These are phyloP conservation scores for Osmoderma eremita DNA, from an alignment of 2,888 invertebrate genomes.

Conservation along the genomic window DNA sequence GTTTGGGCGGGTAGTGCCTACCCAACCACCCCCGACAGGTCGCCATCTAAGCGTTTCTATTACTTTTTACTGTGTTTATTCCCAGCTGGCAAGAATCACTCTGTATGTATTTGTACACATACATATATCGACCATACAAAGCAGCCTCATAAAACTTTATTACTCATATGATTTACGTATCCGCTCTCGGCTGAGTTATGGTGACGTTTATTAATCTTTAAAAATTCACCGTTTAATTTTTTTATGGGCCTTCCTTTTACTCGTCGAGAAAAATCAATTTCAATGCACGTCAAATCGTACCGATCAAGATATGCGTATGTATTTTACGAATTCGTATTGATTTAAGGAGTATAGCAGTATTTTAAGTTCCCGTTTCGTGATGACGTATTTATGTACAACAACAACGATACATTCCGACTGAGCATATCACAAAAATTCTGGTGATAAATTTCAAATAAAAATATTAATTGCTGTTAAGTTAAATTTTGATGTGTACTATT, in stretches of 20 bases:
- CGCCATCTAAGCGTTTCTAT: too few species aligned
- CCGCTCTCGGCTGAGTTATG: conserved; percentile 19
- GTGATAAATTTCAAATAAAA: too few species aligned
- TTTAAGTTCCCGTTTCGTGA: neutral
- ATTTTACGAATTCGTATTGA: conserved; percentile 22
- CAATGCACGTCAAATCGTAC: neutral
- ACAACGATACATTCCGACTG: neutral
- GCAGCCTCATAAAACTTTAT: conserved; percentile 17
- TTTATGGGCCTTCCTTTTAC: conserved; percentile 21
- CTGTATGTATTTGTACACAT: too few species aligned
- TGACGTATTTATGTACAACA: neutral
- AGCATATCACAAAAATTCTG: too few species aligned
- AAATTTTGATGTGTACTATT: too few species aligned
- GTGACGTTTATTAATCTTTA: conserved; percentile 22
- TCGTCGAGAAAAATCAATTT: neutral
- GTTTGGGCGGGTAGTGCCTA: too few species aligned
- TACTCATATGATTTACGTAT: conserved; percentile 26
- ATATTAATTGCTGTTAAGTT: too few species aligned
- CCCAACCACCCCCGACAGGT: too few species aligned
- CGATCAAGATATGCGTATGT: neutral
- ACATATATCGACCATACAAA: too few species aligned
- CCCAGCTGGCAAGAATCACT: too few species aligned
- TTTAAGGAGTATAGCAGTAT: conserved; percentile 32
- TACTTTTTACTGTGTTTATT: too few species aligned
- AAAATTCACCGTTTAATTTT: conserved; percentile 27